phyloP scores from a whole-genome alignment of 2,797 vertebrate genomes.

The Pipistrellus pipistrellus region DNA sequence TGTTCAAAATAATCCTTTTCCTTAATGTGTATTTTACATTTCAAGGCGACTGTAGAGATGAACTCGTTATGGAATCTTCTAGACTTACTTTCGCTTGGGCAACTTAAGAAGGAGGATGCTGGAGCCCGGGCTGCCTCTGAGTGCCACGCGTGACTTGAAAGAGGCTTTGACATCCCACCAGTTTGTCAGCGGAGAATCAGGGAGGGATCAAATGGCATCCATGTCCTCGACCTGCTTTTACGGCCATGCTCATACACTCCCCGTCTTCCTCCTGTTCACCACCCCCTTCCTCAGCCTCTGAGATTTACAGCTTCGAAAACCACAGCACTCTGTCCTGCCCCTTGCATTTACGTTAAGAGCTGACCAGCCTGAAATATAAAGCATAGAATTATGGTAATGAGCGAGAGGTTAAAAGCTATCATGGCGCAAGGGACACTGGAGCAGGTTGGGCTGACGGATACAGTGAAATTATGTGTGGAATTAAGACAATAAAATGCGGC shows the following conservation, averaged over 20 bases:
- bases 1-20: conserved; percentile 34
- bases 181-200: conserved; percentile 61
- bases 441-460: conserved; percentile 71
- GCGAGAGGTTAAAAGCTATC: conserved; percentile 75
- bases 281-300: conserved; percentile 6
- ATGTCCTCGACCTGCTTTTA: conserved; percentile 73
- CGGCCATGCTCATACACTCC: conserved; percentile 10
- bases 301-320: conserved; percentile 79
- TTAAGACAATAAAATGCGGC: conserved; percentile 71
- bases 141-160: neutral
- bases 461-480: conserved; percentile 74
- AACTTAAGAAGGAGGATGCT: neutral
- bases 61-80: neutral
- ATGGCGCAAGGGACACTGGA: conserved; percentile 67
- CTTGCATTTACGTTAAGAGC: conserved; percentile 77
- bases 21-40: neutral
- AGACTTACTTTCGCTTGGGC: neutral
- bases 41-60: neutral
- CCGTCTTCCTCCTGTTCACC: conserved; percentile 60
- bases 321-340: conserved; percentile 67
- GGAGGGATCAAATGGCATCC: conserved; percentile 50
- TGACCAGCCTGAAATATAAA: conserved; percentile 79
- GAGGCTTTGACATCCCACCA: neutral
- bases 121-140: neutral
- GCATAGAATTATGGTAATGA: conserved; percentile 71